Base-by-base conservation (phyloP, 2,888 invertebrate genomes). In the Megamerina dolium region DNA sequence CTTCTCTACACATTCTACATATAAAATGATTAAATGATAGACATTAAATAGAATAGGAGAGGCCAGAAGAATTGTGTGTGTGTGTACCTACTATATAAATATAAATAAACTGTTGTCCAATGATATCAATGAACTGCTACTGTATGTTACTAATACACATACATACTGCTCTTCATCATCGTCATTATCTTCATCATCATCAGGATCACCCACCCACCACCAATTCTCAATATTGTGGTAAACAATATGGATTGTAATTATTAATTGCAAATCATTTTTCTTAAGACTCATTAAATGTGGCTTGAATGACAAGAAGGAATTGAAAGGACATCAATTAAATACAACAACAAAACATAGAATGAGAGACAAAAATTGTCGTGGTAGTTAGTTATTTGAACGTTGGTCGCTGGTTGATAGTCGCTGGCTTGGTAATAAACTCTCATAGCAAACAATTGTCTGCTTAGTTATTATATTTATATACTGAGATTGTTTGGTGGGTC, bases 181-280 rank as follows among this genome's bases (percentile, higher is more conserved):
- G n/a, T n/a, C n/a, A n/a, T n/a, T n/a, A n/a, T n/a, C n/a, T n/a
- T n/a, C n/a, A n/a, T n/a, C n/a, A n/a, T n/a, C n/a, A n/a, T n/a
- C n/a, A n/a, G n/a, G n/a, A n/a, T n/a, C n/a, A n/a, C n/a, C n/a
- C n/a, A n/a, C n/a, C n/a, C n/a, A n/a, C n/a, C n/a, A n/a, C n/a
- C n/a, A n/a, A n/a, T 29, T n/a, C n/a, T n/a, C n/a, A n/a, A n/a
- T n/a, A 40, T 40, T 37, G 41, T 45, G 37, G 42, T 41, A 50
- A 49, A 55, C 55, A 54, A 54, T 55, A 48, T 48, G 45, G 44
- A 46, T n/a, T 51, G 48, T 51, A 55, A 55, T 54, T 55, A 55
- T 55, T 54, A 55, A 55, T 55, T 55, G 54, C 51, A 48, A 52
- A 51, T 51, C 49, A 55, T 54, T 54, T 55, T 55, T 54, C 54